phyloP scores from a whole-genome alignment of 23 tunicate species.

The Ciona savignyi region DNA sequence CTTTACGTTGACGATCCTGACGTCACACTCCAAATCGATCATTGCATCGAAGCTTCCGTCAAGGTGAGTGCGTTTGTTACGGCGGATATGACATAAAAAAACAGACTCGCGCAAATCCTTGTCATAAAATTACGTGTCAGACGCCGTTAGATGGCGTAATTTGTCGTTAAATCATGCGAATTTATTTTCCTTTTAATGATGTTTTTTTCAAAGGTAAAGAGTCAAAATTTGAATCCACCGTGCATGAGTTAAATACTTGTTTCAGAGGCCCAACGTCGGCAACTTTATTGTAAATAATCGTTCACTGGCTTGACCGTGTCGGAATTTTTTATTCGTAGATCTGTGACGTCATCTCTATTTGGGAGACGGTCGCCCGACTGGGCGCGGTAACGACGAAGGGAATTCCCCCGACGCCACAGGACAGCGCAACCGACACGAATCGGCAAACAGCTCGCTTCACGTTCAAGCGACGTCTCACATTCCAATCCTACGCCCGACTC shows the following conservation, averaged over 20 bases:
- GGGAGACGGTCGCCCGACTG: slow-evolving; percentile 54
- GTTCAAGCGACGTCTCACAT: slow-evolving; percentile 26
- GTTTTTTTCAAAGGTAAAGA: no score
- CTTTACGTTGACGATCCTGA: slow-evolving; percentile 69
- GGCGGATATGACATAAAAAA: no score
- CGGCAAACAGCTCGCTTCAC: slow-evolving; percentile 25
- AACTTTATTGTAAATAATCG: no score
- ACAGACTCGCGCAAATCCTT: no score
- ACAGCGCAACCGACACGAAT: slow-evolving; percentile 11
- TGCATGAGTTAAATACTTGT: no score
- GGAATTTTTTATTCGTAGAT: slow-evolving; percentile 20
- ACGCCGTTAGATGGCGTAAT: no score
- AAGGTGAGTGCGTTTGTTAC: slow-evolving; percentile 55
- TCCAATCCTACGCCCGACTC: slow-evolving; percentile 6
- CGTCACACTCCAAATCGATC: slow-evolving; percentile 4
- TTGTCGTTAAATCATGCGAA: no score
- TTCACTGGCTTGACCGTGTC: no score
- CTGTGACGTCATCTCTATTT: slow-evolving; percentile 76
- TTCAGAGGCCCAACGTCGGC: no score
- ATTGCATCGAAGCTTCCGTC: slow-evolving; percentile 32
- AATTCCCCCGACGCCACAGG: slow-evolving; percentile 3
- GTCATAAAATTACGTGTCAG: no score
- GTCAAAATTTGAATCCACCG: no score
- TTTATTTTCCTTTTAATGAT: no score
- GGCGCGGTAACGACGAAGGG: slow-evolving; percentile 12